Base-by-base conservation (phyloP, 2,888 invertebrate species). In the Tenthredo livida region DNA sequence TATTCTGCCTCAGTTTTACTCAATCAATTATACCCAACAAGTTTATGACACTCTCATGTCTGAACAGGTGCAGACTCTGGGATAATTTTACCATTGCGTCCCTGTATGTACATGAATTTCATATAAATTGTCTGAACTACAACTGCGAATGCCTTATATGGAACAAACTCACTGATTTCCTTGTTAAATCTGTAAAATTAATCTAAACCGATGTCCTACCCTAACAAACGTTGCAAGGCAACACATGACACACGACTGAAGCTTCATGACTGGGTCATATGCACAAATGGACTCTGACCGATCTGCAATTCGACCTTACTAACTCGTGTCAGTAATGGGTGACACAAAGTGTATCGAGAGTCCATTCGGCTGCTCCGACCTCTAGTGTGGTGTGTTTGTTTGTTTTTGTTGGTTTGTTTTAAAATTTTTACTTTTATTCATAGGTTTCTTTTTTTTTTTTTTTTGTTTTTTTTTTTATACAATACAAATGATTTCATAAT, bases 361-460 rank as follows among this genome's bases (percentile, higher is more conserved):
- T 83, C 83, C 83, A 83, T 67, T 83, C 10, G 67, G 50, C 50
- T 83, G 83, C 70, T 67, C 33, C 47, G 47, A 83, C 50, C 83
- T 50, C 54, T 87, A 84, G 84, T 88, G 86, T 88, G 80, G 84
- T 89, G 89, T 91, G 87, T 89, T 86, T 90, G 86, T 87, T 89
- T 89, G 87, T 89, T 89, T 87, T 88, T 87, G 84, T 84, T 82
- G 72, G 47, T 87, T 87, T 85, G 86, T 86, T 84, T 85, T 85
- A 85, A 80, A 85, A 80, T 86, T 78, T 84, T 29, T 75, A 43
- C 65, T 75, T 84, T 87, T 85, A 85, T 70, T 86, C 21, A 84
- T 75, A 84, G 43, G 77, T 82, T 47, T 86, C 87, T 84, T 86
- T 88, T 86, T 87, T 87, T 86, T 84, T 75, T 88, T 87, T 87